Evolutionary conservation across 2,797 vertebrate species (phyloP).

Genomic region (Diglossa cyanea): DNA sequence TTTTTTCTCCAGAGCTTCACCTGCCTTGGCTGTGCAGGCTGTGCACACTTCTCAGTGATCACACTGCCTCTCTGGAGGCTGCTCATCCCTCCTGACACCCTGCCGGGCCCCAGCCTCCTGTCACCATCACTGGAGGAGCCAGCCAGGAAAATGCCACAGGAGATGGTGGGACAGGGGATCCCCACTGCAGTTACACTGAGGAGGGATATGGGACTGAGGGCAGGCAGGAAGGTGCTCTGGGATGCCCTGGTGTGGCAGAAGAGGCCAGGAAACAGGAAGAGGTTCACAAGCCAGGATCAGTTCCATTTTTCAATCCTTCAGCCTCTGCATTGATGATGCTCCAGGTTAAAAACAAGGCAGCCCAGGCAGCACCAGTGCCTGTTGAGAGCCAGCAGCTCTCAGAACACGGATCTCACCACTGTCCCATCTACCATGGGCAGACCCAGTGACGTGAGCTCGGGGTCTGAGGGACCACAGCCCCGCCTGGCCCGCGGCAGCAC

Average conservation of each 20-base stretch:
- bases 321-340: neutral
- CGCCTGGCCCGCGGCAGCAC: rapidly evolving
- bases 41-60: neutral
- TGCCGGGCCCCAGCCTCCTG: rapidly evolving
- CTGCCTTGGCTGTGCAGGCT: neutral
- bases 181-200: rapidly evolving
- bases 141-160: neutral
- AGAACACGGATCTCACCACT: neutral
- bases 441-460: rapidly evolving
- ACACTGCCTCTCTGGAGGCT: neutral
- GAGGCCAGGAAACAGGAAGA: neutral
- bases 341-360: neutral
- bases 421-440: neutral
- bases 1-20: neutral
- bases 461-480: neutral
- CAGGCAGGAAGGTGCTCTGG: neutral
- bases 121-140: rapidly evolving
- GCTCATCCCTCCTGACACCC: neutral
- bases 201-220: neutral
- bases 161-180: neutral
- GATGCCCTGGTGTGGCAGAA: neutral
- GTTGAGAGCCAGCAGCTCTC: neutral
- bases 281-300: neutral
- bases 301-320: neutral
- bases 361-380: neutral